Base-by-base conservation (phyloP, 2,888 invertebrate genomes). In the Hipparchia sbordonii region DNA sequence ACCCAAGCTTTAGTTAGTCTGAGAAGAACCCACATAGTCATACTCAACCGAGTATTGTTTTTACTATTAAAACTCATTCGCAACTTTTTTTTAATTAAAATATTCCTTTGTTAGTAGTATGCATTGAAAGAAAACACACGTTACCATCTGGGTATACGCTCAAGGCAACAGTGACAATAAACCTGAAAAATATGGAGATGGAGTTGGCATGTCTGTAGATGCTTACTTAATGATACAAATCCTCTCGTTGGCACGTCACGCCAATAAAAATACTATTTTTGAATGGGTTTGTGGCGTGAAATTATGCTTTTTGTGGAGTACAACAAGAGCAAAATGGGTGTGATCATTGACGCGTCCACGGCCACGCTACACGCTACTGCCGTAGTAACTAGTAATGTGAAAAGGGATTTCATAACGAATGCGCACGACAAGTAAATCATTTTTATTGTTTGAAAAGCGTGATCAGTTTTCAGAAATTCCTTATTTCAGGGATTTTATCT, bases 201-300 rank as follows among this genome's bases (percentile, higher is more conserved):
- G 23, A 33, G 51, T 65, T 33, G 65, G 65, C 33, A 33, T 6
- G 65, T 65, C 33, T 65, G 33, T 51, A 52, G 52, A 51, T 12
- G 65, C 52, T 52, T 65, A 72, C 52, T 52, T 65, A 72, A 74
- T 74, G 74, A 72, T 69, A 75, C 33, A 59, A 68, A 59, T 68
- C 60, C 59, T 60, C 68, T 68, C 68, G 68, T 13, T 57, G 48
- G 10, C 56, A 33, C 67, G 73, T 67, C 45, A 68, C 72, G 67
- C 72, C 72, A 67, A 74, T 74, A 71, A 72, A 74, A 74, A 71
- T 70, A 57, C 46, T 66, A 63, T 72, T 65, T 70, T 54, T 71
- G 59, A 60, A 71, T 68, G 68, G 51, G 46, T 33, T 33, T 59
- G 59, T 57, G 57, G 74, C 70, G 74, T 72, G 51, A 74, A 70